Base-by-base conservation (phyloP, 2,797 vertebrate species). In the Myotis findleyi region DNA sequence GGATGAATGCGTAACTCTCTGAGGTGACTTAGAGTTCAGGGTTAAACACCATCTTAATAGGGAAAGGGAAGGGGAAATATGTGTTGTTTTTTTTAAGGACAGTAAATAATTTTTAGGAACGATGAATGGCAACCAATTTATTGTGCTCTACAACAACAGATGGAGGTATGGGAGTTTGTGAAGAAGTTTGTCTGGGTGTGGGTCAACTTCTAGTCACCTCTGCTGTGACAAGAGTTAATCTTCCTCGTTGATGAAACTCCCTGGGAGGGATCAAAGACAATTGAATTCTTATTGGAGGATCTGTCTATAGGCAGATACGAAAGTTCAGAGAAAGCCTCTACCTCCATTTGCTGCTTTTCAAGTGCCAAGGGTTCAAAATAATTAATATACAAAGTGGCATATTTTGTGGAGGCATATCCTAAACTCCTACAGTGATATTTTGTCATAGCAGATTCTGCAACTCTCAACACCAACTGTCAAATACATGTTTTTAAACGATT, bases 381-480 rank as follows among this genome's bases (percentile, higher is more conserved):
- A 79, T 76, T 10, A 30, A 23, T 44, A 25, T 33, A 71, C 80
- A 77, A 59, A 23, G 69, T 18, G n/a, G 10, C 51, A 49, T 27
- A 57, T 57, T 20, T 38, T 13, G 20, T 27, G 49, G 33, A 84
- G 8, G 41, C 51, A 71, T 3, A 1, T 27, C 62, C 27, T 71
- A 13, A 83, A 59, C 51, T 66, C 55, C 47, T 13, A 36, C 59
- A 38, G 77, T 59, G 44, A 59, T 44, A 51, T 71, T 72, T 77
- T 27, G 51, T 53, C 62, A 17, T 10, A 23, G 36, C 57, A 16
- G 17, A 71, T 89, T 84, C 51, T 27, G 20, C 41, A 69, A 30
- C 20, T 30, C 12, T 49, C 44, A 62, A 62, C 53, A 72, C 77
- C 66, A 96, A 41, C 81, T 83, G 41, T 80, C 90, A 93, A 73